Conservation (phyloP, 2,888 invertebrate genomes). For the Frankliniella fusca region DNA sequence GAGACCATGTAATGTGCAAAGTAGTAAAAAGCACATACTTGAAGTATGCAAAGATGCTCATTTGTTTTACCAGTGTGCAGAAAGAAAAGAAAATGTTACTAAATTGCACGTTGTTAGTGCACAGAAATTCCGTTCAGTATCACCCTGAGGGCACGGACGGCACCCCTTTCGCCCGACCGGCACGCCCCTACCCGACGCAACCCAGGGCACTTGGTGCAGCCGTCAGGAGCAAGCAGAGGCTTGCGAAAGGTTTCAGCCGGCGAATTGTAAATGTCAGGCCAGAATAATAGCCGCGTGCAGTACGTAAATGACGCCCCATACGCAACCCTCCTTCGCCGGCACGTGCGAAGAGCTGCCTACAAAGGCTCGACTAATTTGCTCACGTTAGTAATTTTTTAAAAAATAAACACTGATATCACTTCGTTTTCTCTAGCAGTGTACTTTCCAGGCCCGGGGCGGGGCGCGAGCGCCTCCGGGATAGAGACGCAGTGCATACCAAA, state of each 20-base stretch:
- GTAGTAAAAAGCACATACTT: no score
- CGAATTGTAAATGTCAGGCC: constrained; percentile 10
- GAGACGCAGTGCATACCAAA: not conserved
- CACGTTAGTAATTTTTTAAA: not conserved
- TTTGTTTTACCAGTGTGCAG: no score
- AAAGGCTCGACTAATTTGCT: not conserved
- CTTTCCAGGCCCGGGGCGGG: not conserved
- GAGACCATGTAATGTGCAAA: no score
- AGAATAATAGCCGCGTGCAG: not conserved
- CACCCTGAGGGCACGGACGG: not conserved
- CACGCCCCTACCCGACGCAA: no score
- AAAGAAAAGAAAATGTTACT: no score
- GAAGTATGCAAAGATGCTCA: no score
- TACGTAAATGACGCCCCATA: not conserved
- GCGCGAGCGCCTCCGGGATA: not conserved
- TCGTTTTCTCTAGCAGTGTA: not conserved
- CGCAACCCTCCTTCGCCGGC: no score
- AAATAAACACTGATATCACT: not conserved
- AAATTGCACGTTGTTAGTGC: not conserved
- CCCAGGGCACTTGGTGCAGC: no score
- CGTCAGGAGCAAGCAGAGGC: no score
- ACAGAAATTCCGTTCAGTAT: no score
- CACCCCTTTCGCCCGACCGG: not conserved
- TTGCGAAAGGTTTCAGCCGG: not conserved
- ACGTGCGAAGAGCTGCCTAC: no score